Conservation (phyloP, 1,140 invertebrate genomes). For the Pararge aegeria region DNA sequence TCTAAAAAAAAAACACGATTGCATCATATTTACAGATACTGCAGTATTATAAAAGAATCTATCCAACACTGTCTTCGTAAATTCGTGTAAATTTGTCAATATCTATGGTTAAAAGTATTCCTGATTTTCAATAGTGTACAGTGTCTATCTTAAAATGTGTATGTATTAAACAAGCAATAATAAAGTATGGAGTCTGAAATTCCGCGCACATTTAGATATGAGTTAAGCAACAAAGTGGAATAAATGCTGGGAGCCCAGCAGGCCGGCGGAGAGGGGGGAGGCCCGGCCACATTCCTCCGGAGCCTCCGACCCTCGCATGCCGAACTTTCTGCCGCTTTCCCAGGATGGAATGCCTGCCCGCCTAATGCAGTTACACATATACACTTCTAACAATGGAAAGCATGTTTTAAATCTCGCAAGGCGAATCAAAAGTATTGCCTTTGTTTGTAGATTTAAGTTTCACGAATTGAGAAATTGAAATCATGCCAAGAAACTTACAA, state of each 20-base stretch:
- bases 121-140: no score
- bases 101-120: no score
- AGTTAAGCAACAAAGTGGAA: constrained; percentile 36
- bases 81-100: no score
- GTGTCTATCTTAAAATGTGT: no score
- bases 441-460: not conserved
- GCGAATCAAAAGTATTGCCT: not conserved
- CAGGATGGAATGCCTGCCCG: constrained; percentile 53
- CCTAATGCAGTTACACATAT: constrained; percentile 41
- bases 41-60: no score
- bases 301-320: constrained; percentile 63
- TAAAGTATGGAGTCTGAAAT: constrained; percentile 27
- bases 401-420: not conserved
- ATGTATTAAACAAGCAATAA: no score
- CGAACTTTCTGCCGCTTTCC: constrained; percentile 62
- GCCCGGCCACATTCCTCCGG: constrained; percentile 69
- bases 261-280: constrained; percentile 31
- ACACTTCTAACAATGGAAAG: constrained; percentile 22
- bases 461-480: no score
- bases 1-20: no score
- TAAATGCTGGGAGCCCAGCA: constrained; percentile 38
- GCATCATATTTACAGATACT: no score
- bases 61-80: no score
- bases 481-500: no score
- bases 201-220: constrained; percentile 33